A percentile compares a stretch with the other conserved stretches of the same genome.
Evolutionary conservation across 64 coral and sea anemone species (phyloP).

Genomic region (Dendronephthya gigantea): DNA sequence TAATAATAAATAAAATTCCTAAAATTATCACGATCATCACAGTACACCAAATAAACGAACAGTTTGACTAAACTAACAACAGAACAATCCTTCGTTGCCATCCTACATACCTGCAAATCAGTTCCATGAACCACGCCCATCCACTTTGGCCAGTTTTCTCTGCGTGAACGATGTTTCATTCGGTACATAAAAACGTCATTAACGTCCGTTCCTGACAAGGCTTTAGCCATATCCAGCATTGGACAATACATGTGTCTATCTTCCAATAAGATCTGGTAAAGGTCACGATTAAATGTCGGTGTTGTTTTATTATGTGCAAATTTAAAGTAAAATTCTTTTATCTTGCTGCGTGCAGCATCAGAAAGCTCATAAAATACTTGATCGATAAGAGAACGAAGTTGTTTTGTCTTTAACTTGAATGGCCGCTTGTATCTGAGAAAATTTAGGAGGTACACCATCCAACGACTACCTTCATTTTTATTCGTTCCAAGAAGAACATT

Average conservation of each 20-base stretch:
- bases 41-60: too few relatives aligned
- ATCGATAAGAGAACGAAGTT: conserved; percentile 7
- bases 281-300: neutral
- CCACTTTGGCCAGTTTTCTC: conserved; percentile 3
- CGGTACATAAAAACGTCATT: conserved; percentile 12
- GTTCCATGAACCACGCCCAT: conserved; percentile 10
- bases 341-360: neutral
- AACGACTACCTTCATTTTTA: conserved; percentile 13
- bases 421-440: neutral
- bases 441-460: conserved; percentile 12
- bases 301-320: neutral
- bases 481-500: neutral
- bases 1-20: neutral
- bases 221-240: neutral
- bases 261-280: neutral
- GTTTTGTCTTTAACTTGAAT: neutral
- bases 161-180: neutral
- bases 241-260: conserved; percentile 16
- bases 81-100: too few relatives aligned
- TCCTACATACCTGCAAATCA: conserved; percentile 8
- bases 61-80: too few relatives aligned
- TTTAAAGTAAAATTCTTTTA: neutral
- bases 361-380: neutral
- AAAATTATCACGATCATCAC: neutral
- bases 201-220: neutral